Percentiles rank a stretch among this genome's conserved stretches.
phyloP scores from a whole-genome alignment of 2,113 vertebrate genomes.

The Kryptolebias marmoratus region DNA sequence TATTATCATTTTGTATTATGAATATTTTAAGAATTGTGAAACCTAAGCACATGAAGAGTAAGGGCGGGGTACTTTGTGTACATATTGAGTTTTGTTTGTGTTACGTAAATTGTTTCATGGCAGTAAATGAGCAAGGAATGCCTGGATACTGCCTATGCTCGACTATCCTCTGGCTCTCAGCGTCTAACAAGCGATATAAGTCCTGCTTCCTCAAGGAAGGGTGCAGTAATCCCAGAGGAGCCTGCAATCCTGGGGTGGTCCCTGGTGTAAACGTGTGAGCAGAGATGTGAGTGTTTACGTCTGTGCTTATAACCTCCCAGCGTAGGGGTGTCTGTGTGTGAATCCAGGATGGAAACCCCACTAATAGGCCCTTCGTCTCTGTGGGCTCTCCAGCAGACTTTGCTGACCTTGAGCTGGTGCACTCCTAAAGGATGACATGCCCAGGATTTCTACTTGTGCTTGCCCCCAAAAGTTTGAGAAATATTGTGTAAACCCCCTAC shows the following conservation, averaged over 20 bases:
- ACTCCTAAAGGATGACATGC: conserved; percentile 59
- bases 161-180: conserved; percentile 28
- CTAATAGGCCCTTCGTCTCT: conserved; percentile 72
- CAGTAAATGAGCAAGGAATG: conserved; percentile 18
- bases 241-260: conserved; percentile 56
- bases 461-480: conserved; percentile 44
- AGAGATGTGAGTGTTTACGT: background rate
- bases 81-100: background rate
- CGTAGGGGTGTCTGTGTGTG: conserved; percentile 9
- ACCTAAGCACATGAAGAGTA: too few species aligned
- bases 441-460: conserved; percentile 25
- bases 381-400: conserved; percentile 60
- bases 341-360: conserved; percentile 42
- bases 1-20: too few species aligned
- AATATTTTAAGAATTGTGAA: too few species aligned
- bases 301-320: too few species aligned
- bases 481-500: conserved; percentile 58
- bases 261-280: conserved; percentile 58
- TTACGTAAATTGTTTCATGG: conserved; percentile 30
- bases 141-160: conserved; percentile 27
- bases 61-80: too few species aligned
- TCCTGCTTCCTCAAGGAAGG: conserved; percentile 53
- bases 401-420: conserved; percentile 60
- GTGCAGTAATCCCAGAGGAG: conserved; percentile 54
- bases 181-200: conserved; percentile 41